A percentile compares a stretch with the other conserved stretches of the same genome.
phyloP scores from a whole-genome alignment of 2,797 vertebrate genomes.

The Phaenicophaeus curvirostris region DNA sequence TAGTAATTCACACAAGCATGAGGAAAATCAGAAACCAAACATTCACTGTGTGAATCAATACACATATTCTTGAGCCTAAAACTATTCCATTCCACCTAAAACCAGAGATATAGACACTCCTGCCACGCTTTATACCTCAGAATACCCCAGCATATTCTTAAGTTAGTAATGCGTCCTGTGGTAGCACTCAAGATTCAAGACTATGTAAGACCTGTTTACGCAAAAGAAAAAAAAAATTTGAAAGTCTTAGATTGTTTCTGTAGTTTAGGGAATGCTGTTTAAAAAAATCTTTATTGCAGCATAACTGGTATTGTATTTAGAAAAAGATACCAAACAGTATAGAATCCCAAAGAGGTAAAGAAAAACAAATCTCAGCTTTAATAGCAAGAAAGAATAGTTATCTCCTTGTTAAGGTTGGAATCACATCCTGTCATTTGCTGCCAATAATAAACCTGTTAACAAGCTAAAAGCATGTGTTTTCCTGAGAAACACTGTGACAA shows the following conservation, averaged over 20 bases:
- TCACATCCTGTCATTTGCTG: background rate
- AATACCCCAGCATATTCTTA: background rate
- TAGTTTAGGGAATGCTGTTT: background rate
- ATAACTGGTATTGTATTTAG: background rate
- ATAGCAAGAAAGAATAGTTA: background rate
- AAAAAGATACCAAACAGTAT: background rate
- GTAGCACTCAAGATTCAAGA: background rate
- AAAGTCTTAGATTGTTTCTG: background rate
- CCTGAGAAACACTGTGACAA: background rate
- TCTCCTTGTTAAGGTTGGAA: background rate
- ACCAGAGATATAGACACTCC: background rate
- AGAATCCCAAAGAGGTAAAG: background rate
- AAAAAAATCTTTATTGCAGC: background rate
- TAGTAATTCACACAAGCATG: background rate
- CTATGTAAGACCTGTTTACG: background rate
- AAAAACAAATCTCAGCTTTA: background rate
- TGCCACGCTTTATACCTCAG: background rate
- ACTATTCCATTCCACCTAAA: background rate
- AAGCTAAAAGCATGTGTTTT: background rate
- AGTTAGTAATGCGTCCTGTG: background rate
- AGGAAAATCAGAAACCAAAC: background rate
- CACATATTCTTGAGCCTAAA: background rate
- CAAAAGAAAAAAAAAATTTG: background rate
- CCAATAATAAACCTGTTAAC: background rate
- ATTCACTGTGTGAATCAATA: background rate